Evolutionary conservation across 2,113 vertebrate species (phyloP).

Genomic region (Rhinichthys klamathensis): DNA sequence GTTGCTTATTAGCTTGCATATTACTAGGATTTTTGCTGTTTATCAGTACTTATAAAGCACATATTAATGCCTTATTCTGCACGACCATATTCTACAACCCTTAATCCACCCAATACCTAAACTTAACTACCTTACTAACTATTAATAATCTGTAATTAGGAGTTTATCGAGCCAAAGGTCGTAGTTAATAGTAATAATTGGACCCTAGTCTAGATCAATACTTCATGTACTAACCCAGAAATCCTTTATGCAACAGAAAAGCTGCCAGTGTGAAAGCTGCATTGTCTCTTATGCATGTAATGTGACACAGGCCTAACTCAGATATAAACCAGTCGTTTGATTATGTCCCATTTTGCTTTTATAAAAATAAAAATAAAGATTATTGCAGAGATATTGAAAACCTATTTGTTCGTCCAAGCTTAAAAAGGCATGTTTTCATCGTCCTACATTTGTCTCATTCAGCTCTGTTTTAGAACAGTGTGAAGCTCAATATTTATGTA

Average conservation of each 20-base stretch:
- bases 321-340: not conserved
- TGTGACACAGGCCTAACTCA: not conserved
- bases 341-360: not conserved
- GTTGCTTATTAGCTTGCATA: too few relatives aligned
- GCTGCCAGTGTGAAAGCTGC: not conserved
- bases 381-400: not conserved
- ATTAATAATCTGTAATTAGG: too few relatives aligned
- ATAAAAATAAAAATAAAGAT: not conserved
- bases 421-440: not conserved
- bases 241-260: not conserved
- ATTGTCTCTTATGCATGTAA: not conserved
- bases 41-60: too few relatives aligned
- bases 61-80: too few relatives aligned
- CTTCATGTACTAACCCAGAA: not conserved
- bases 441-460: not conserved
- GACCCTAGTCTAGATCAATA: not conserved
- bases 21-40: too few relatives aligned
- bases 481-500: conserved; percentile 34
- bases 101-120: too few relatives aligned
- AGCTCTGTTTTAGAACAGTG: conserved; percentile 1
- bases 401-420: not conserved
- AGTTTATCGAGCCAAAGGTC: too few relatives aligned
- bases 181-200: too few relatives aligned
- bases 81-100: too few relatives aligned
- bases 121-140: too few relatives aligned